These are phyloP conservation scores for Drosophila ambigua DNA, from an alignment of 1,140 invertebrate genomes.

Conservation along the genomic window DNA sequence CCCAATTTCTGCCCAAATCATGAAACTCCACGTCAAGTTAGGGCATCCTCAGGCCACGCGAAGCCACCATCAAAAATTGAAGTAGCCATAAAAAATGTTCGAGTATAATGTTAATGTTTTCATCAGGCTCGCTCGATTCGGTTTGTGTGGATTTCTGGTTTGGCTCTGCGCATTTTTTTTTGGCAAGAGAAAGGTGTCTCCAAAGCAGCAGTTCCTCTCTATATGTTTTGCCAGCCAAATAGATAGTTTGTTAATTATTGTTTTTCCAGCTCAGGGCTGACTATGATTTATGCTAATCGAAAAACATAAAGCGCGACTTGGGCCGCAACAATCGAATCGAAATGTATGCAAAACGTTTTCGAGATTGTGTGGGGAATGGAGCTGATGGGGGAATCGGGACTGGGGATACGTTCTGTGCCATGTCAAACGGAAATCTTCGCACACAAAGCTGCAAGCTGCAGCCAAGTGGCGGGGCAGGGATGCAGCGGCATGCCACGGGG, in stretches of 20 bases:
- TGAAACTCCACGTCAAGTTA: no score
- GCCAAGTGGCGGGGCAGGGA: conserved; percentile 3
- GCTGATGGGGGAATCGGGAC: not conserved
- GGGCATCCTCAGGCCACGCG: conserved; percentile 7
- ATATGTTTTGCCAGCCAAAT: conserved; percentile 69
- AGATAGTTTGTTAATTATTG: conserved; percentile 8
- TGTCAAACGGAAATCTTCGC: conserved; percentile 74
- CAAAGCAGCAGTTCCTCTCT: conserved; percentile 55
- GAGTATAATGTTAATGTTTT: conserved; percentile 77
- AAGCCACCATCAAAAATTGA: conserved; percentile 64
- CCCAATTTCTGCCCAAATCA: not conserved
- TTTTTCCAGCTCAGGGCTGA: conserved; percentile 10
- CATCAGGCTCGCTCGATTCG: conserved; percentile 61
- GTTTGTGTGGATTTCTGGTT: conserved; percentile 57
- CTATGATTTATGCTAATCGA: conserved; percentile 78
- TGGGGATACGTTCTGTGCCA: conserved; percentile 21
- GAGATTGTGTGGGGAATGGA: conserved; percentile 38
- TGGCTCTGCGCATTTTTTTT: conserved; percentile 42
- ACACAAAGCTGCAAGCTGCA: conserved; percentile 74
- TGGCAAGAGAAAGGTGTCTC: conserved; percentile 49
- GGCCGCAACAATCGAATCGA: conserved; percentile 6
- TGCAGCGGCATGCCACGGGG: conserved; percentile 29
- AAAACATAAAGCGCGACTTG: conserved; percentile 56
- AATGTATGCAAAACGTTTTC: conserved; percentile 73
- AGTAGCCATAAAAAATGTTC: conserved; percentile 72